Conservation (phyloP, 1,140 invertebrate species). For the Patella vulgata region DNA sequence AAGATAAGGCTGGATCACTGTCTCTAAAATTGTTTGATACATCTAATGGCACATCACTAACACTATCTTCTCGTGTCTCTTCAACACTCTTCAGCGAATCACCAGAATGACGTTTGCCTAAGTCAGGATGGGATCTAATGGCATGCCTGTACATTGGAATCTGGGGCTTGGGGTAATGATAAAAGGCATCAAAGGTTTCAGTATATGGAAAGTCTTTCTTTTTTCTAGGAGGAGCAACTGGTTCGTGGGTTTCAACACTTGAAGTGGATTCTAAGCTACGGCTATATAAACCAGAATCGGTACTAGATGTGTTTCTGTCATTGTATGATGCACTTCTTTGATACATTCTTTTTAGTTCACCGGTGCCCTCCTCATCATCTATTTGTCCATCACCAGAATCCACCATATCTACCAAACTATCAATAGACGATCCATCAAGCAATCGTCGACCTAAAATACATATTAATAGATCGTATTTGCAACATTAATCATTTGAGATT, state of each 20-base stretch:
- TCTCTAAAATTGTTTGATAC: constrained; percentile 15
- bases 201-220: constrained; percentile 25
- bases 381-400: too few species aligned
- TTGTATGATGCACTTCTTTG: constrained; percentile 41
- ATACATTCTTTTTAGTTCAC: too few species aligned
- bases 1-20: neutral
- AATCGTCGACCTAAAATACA: too few species aligned
- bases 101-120: neutral
- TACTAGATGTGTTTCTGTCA: constrained; percentile 37
- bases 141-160: neutral
- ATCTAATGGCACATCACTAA: neutral
- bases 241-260: constrained; percentile 31
- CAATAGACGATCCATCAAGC: constrained; percentile 79
- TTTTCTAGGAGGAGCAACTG: constrained; percentile 52
- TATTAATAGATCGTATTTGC: neutral
- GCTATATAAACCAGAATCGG: constrained; percentile 22
- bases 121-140: neutral
- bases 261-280: constrained; percentile 28
- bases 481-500: neutral
- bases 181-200: constrained; percentile 11
- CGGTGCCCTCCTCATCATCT: too few species aligned
- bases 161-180: neutral
- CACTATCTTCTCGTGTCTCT: neutral
- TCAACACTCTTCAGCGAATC: neutral
- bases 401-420: constrained; percentile 80